Evolutionary conservation across 1,140 invertebrate genomes (phyloP), one percentile per base, ranked within the genome.

Genomic region (Drosophila tristis): DNA sequence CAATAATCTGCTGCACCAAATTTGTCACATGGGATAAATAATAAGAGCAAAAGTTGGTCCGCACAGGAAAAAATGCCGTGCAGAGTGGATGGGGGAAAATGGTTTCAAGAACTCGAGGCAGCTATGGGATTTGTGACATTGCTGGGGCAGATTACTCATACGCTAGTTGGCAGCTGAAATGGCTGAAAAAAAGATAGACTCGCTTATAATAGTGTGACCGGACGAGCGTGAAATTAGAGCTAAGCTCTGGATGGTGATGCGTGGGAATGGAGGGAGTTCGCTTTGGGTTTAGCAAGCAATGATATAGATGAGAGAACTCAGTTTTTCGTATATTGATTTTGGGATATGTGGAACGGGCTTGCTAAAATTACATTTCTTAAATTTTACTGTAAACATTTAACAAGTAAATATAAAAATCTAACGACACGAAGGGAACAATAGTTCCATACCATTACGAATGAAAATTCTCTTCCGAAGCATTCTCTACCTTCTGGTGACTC

Each of bases 21-120:
- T 87, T 87, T 89, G 84, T 89, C 84, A 89, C 84, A 87, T 87
- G 84, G 84, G 84, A 87, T 89, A 87, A 87, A 87, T 89, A 87
- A 89, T 89, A 87, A 77, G 60, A 76, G 53, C 61, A 71, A 72
- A 82, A 87, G 67, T 87, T 86, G 66, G 61, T 59, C 51, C 70
- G 54, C 53, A 50, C 9, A 39, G 9, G 72, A 76, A 68, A 73
- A 56, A 60, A 31, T 31, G 48, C 71, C 50, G 53, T 48, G 31
- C 31, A 43, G 16, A 7, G 15, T 26, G 31, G 23, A 58, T 25
- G 44, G 16, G 42, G 13, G 39, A 31, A 15, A 39, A 15, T 35
- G 16, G 31, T 25, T 7, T 20, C 9, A n/a, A 29, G 47, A 20
- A 25, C 31, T 44, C 11, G 31, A 39, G 56, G 31, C 16, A 9